A percentile compares a stretch with the other conserved stretches of the same genome.
Conservation (phyloP, 2,797 vertebrate genomes). For the Girardinus metallicus region DNA sequence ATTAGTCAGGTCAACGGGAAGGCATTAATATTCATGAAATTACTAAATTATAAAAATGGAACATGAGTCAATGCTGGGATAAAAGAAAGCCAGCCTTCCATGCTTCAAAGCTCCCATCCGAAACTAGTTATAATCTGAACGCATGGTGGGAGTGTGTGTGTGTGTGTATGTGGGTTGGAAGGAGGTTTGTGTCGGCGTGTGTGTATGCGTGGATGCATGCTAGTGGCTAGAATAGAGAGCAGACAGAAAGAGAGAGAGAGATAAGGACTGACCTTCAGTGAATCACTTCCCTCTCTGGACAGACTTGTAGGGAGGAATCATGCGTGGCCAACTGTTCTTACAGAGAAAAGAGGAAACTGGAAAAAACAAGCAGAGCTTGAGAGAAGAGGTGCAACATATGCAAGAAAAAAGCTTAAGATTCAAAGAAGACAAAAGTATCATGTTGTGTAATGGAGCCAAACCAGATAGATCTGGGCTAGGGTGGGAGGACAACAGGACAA, state of each 20-base stretch:
- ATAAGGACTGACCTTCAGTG: constrained; percentile 69
- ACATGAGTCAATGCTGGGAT: constrained; percentile 66
- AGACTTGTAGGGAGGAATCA: constrained; percentile 55
- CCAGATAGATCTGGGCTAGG: not conserved
- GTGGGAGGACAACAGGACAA: constrained; percentile 2
- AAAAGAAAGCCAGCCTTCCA: constrained; percentile 57
- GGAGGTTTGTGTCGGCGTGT: not conserved
- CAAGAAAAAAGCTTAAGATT: constrained; percentile 21
- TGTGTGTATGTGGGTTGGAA: not conserved
- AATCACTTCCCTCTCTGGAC: constrained; percentile 67
- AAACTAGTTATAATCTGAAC: constrained; percentile 57
- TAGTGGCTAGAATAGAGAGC: constrained; percentile 51
- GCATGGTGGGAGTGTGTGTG: not conserved
- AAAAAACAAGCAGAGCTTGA: constrained; percentile 18
- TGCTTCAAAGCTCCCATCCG: constrained; percentile 65
- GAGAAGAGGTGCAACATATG: constrained; percentile 13
- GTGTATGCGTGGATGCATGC: constrained; percentile 19
- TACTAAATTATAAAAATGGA: constrained; percentile 68
- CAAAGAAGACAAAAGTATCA: constrained; percentile 23
- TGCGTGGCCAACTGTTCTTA: constrained; percentile 65
- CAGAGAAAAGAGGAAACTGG: constrained; percentile 25
- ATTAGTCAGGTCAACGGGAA: constrained; percentile 62
- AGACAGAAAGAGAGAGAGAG: constrained; percentile 42
- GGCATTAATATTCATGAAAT: constrained; percentile 73
- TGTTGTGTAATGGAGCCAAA: constrained; percentile 13